phyloP scores from a whole-genome alignment of 2,797 vertebrate species.

The Nyctibius grandis region DNA sequence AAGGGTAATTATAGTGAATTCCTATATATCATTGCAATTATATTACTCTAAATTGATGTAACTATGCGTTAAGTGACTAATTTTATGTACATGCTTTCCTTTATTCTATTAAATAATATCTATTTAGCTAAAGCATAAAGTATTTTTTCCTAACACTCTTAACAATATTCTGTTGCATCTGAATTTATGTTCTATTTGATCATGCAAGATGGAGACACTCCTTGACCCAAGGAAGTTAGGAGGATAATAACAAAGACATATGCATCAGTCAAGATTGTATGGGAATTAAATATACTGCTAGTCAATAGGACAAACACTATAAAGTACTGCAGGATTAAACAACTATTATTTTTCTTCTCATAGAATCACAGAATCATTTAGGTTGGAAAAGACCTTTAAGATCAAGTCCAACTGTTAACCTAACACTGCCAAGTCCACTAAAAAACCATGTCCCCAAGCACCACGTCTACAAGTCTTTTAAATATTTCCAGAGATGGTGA shows the following conservation, averaged over 20 bases:
- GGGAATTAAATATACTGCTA: neutral
- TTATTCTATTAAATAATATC: neutral
- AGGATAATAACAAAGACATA: neutral
- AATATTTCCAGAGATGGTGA: too few relatives aligned
- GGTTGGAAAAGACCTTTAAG: too few relatives aligned
- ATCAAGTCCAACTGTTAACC: too few relatives aligned
- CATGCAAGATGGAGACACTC: neutral
- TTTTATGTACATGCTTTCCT: neutral
- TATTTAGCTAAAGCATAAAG: neutral
- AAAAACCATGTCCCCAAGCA: too few relatives aligned
- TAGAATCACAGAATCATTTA: too few relatives aligned
- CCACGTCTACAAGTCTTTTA: too few relatives aligned
- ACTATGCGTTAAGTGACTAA: neutral
- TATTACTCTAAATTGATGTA: neutral
- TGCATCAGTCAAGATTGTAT: neutral
- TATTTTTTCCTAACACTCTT: neutral
- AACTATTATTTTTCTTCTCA: neutral
- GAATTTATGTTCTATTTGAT: neutral
- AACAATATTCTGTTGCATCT: neutral
- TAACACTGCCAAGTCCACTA: too few relatives aligned
- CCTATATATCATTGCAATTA: neutral
- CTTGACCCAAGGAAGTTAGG: neutral
- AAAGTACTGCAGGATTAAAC: neutral
- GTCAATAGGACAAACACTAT: neutral
- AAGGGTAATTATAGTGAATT: neutral